These are phyloP conservation scores for Reinhardtius hippoglossoides DNA, from an alignment of 2,113 vertebrate genomes.

Conservation along the genomic window DNA sequence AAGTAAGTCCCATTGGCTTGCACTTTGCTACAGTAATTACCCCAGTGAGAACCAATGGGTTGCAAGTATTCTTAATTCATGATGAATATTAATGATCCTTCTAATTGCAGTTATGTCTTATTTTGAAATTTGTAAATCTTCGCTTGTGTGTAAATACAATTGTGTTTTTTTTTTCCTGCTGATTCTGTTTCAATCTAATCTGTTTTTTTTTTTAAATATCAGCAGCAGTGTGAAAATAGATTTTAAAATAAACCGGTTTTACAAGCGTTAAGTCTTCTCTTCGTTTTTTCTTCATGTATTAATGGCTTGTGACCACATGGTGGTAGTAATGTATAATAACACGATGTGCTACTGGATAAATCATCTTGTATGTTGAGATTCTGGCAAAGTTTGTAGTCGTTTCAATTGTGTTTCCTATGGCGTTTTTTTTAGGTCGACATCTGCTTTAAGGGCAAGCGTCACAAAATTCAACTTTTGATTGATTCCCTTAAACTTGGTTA, in stretches of 20 bases:
- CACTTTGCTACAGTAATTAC: neutral
- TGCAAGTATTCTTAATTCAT: conserved; percentile 13
- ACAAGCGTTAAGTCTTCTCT: neutral
- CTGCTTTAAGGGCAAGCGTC: neutral
- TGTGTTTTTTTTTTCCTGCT: conserved; percentile 63
- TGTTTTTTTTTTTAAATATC: conserved; percentile 51
- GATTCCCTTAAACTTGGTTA: neutral
- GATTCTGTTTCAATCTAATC: conserved; percentile 73
- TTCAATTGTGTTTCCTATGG: neutral
- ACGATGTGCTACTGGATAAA: neutral
- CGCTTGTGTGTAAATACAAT: conserved; percentile 75
- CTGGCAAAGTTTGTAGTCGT: neutral
- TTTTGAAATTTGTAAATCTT: conserved; percentile 25
- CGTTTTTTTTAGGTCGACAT: too few relatives aligned
- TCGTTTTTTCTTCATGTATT: conserved; percentile 18
- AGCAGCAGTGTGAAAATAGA: conserved; percentile 70
- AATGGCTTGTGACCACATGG: conserved; percentile 54
- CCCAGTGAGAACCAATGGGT: neutral
- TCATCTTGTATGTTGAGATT: neutral
- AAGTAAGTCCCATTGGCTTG: conserved; percentile 7
- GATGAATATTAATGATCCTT: neutral
- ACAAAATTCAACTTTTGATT: neutral
- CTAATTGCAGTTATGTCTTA: conserved; percentile 4
- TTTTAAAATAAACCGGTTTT: conserved; percentile 40
- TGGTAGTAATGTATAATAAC: conserved; percentile 50